Evolutionary conservation across 2,888 invertebrate species (phyloP).

Genomic region (Watsonalla cultraria): DNA sequence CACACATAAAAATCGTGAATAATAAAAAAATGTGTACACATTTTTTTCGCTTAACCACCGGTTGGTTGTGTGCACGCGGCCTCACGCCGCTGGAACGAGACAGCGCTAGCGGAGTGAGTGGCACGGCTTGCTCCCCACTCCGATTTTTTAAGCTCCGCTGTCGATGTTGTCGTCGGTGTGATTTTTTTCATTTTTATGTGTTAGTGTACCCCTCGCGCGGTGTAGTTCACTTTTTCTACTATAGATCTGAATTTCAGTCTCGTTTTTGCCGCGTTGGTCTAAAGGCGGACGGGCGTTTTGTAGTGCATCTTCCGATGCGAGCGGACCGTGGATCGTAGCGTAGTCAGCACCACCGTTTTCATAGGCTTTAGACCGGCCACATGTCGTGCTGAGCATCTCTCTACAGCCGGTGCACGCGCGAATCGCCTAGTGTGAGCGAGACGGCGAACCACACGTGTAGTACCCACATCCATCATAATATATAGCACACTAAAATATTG

Average conservation of each 20-base stretch:
- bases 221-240: constrained; percentile 80
- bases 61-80: constrained; percentile 64
- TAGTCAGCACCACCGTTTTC: constrained; percentile 37
- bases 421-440: constrained; percentile 58
- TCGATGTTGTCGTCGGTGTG: constrained; percentile 71
- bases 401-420: constrained; percentile 67
- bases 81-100: constrained; percentile 66
- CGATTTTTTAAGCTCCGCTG: constrained; percentile 74
- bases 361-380: constrained; percentile 61
- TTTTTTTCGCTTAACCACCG: constrained; percentile 77
- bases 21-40: constrained; percentile 79
- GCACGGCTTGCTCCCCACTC: constrained; percentile 60
- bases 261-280: constrained; percentile 79
- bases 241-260: constrained; percentile 80
- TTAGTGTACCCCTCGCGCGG: constrained; percentile 78
- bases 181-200: constrained; percentile 79
- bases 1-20: constrained; percentile 79
- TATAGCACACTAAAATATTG: constrained; percentile 75
- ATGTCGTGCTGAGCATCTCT: constrained; percentile 51
- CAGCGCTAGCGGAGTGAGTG: constrained; percentile 40
- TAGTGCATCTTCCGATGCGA: constrained; percentile 69
- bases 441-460: constrained; percentile 66
- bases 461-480: constrained; percentile 59
- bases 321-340: constrained; percentile 44
- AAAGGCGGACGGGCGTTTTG: constrained; percentile 73